Evolutionary conservation across 2,888 invertebrate genomes (phyloP), one percentile per base, ranked within the genome.

Genomic region (Phragmatobia fuliginosa): DNA sequence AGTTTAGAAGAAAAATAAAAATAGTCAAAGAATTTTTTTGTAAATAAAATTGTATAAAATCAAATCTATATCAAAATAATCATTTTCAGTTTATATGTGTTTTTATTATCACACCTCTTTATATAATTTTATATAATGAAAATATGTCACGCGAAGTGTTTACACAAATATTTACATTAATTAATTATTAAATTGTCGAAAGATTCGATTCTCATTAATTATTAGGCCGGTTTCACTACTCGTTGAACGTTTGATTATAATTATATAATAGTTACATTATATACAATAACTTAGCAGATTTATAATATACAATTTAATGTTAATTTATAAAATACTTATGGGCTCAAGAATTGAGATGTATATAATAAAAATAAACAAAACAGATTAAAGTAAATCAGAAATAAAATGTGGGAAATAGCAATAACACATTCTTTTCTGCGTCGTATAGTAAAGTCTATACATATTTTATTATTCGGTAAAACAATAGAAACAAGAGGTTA

Each of bases 191-290:
- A 10, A 69, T 74, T 77, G 62, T 78, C 76, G 76, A 79, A 71
- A 62, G 33, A 70, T 76, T 84, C 81, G 77, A 83, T 76, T 84
- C 84, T 81, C 82, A 79, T 88, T 92, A 94, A 90, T 75, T 92
- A 93, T 94, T 94, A 94, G 95, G 95, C 94, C 94, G 95, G 93
- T 94, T 80, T 81, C 83, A 93, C 94, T 94, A 94, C 95, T 94
- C 95, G 94, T 91, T 94, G 94, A 87, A 88, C 67, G 77, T 90
- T 85, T 79, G 28, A 52, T 60, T 85, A 84, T 75, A n/a, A 72
- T 63, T 68, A 67, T 73, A 70, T 67, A 65, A 62, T 68, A 73
- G 38, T 71, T 73, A 83, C 65, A 75, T 60, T 33, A 32, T 11
- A 49, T 68, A 38, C 64, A 68, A 64, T 64, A 69, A 38, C 65